Evolutionary conservation across 2,797 vertebrate species (phyloP).

Genomic region (Chrosomus eos): DNA sequence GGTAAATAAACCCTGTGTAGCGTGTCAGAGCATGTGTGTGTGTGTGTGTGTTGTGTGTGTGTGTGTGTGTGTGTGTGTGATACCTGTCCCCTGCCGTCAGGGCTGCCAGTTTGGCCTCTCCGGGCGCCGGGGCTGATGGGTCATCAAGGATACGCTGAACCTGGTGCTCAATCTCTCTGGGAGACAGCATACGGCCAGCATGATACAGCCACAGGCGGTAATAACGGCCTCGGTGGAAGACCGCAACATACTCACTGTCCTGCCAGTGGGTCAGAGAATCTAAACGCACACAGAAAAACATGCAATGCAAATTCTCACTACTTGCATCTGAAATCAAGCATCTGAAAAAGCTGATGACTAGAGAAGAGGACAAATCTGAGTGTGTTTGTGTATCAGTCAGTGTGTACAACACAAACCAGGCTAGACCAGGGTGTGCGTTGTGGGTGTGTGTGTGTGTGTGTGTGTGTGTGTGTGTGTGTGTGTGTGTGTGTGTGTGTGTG

Average conservation of each 20-base stretch:
- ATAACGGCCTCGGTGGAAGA: constrained; percentile 87
- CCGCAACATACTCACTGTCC: constrained; percentile 86
- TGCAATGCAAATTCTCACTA: background rate
- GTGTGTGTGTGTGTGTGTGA: background rate
- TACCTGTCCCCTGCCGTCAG: constrained; percentile 89
- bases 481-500: background rate
- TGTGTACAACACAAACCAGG: constrained; percentile 12
- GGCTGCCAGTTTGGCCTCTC: constrained; percentile 85
- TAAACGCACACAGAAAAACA: constrained; percentile 58
- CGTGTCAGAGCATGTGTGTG: background rate
- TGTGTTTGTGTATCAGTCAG: constrained; percentile 14
- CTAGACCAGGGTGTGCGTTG: background rate
- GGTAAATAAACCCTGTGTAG: background rate
- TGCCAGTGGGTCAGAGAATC: constrained; percentile 83
- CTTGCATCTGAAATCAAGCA: background rate
- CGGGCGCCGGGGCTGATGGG: constrained; percentile 73
- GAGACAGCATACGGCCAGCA: constrained; percentile 81
- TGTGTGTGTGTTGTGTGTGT: background rate
- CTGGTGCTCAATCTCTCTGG: constrained; percentile 87
- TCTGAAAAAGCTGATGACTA: background rate
- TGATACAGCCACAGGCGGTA: constrained; percentile 84
- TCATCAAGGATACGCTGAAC: constrained; percentile 88
- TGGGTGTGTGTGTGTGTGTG: background rate
- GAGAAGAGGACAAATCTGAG: background rate
- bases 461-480: background rate